A percentile compares a stretch with the other conserved stretches of the same genome.
phyloP scores from a whole-genome alignment of 2,888 invertebrate species.

The Aleiodes testaceus region DNA sequence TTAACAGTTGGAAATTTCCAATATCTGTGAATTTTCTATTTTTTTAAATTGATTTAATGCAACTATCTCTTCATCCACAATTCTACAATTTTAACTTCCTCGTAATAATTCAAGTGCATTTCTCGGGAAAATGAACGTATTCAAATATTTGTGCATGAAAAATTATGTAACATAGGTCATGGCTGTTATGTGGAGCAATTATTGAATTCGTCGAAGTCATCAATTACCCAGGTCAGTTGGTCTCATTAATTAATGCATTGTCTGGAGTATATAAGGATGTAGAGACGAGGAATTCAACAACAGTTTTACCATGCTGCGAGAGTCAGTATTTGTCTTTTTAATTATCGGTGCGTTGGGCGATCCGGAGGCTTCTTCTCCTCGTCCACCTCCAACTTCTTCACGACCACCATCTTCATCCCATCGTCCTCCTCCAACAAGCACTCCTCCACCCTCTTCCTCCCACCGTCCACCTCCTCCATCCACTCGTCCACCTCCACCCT shows the following conservation, averaged over 20 bases:
- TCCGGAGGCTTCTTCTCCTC: neutral
- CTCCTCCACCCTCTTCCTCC: too few species aligned
- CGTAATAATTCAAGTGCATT: conserved; percentile 2
- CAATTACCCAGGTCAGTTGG: conserved; percentile 9
- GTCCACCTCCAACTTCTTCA: too few species aligned
- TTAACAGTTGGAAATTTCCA: too few species aligned
- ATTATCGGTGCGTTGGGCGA: neutral
- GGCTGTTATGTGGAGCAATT: too few species aligned
- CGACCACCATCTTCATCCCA: neutral
- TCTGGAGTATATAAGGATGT: conserved; percentile 30
- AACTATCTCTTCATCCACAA: neutral
- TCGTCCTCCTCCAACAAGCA: neutral
- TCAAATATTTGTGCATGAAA: neutral
- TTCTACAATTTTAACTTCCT: neutral
- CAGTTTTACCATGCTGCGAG: conserved; percentile 28
- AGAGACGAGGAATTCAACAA: neutral
- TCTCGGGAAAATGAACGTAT: neutral
- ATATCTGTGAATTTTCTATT: too few species aligned
- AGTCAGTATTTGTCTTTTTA: conserved; percentile 12
- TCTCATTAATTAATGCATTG: neutral
- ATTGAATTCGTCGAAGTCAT: neutral
- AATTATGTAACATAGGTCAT: neutral
- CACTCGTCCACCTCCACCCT: conserved; percentile 5
- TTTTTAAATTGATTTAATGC: too few species aligned
- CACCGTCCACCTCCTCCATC: neutral